Evolutionary conservation across 2,797 vertebrate species (phyloP).

Genomic region (Arctocebus calabarensis): DNA sequence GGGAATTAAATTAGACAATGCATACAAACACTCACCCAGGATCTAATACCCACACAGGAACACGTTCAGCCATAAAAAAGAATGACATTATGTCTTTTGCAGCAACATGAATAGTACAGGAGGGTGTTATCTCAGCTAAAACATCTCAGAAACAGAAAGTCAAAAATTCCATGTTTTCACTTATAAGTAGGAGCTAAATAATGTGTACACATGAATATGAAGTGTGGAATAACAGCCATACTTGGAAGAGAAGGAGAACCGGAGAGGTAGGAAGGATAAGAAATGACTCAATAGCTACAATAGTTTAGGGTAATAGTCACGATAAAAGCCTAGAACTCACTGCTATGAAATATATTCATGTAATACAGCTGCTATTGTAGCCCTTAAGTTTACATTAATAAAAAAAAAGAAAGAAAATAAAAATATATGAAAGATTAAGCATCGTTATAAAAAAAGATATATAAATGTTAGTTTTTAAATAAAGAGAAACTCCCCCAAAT

Average conservation of each 20-base stretch:
- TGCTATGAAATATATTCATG: background rate
- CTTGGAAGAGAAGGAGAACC: background rate
- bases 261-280: background rate
- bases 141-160: background rate
- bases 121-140: background rate
- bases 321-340: background rate
- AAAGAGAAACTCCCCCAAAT: background rate
- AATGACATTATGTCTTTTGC: background rate
- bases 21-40: background rate
- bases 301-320: background rate
- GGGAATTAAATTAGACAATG: background rate
- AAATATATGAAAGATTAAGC: conserved; percentile 21
- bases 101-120: background rate
- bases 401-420: background rate
- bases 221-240: background rate
- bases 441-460: conserved; percentile 8
- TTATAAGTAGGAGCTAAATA: background rate
- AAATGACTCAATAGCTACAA: background rate
- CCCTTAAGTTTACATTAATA: background rate
- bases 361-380: background rate
- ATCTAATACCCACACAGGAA: background rate
- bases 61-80: background rate
- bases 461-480: background rate
- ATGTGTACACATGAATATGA: background rate
- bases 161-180: background rate